Conservation (phyloP, 2,888 invertebrate genomes). For the Drosophila silvestris region DNA sequence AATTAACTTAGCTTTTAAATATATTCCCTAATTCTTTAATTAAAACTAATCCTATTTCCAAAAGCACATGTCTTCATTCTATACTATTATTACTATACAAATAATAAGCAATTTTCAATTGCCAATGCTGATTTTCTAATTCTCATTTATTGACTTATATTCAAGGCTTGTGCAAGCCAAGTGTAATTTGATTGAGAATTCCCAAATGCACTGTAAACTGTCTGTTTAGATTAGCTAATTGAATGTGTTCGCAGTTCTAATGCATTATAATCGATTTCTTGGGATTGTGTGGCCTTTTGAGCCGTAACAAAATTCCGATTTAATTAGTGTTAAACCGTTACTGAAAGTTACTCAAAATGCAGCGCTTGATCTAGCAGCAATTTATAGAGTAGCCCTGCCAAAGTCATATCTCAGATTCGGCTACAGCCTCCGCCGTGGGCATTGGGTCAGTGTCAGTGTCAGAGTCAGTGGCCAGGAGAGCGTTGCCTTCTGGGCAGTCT, state of each 20-base stretch:
- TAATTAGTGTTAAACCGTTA: slow-evolving; percentile 6
- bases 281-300: slow-evolving; percentile 9
- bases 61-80: not conserved
- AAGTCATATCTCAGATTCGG: slow-evolving; percentile 3
- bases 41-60: fast-evolving
- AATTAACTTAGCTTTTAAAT: not conserved
- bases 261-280: not conserved
- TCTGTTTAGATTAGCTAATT: slow-evolving; percentile 2
- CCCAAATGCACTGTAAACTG: not conserved
- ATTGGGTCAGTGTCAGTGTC: slow-evolving; percentile 65
- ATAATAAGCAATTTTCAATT: too few relatives aligned
- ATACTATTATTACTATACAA: not conserved
- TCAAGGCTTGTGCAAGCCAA: not conserved
- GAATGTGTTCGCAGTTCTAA: not conserved
- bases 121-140: not conserved
- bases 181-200: not conserved
- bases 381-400: not conserved
- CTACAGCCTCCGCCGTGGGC: slow-evolving; percentile 45
- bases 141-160: not conserved
- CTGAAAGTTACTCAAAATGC: not conserved
- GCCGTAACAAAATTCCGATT: slow-evolving; percentile 6
- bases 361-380: not conserved
- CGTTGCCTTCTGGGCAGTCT: slow-evolving; percentile 15
- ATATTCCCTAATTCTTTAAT: not conserved
- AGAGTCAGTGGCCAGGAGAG: slow-evolving; percentile 17